These are phyloP conservation scores for Melolontha melolontha DNA, from an alignment of 2,888 invertebrate species.

Conservation along the genomic window DNA sequence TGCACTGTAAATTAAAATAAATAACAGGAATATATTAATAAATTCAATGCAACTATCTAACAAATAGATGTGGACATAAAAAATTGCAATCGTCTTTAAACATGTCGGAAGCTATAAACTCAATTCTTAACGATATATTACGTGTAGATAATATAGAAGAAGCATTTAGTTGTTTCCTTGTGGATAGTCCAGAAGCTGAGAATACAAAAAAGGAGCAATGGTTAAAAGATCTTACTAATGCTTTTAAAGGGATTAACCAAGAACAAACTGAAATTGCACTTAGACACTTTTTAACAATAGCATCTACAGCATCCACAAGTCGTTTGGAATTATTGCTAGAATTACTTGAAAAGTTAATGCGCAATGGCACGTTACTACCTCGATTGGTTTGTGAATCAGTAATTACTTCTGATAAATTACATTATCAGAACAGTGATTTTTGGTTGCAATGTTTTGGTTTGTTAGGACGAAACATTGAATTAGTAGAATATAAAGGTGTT, in stretches of 20 bases:
- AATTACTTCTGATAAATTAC: slow-evolving; percentile 84
- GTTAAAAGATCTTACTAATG: slow-evolving; percentile 76
- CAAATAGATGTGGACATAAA: too few relatives aligned
- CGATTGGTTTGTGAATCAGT: slow-evolving; percentile 90
- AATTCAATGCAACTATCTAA: too few relatives aligned
- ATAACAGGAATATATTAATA: too few relatives aligned
- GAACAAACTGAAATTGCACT: slow-evolving; percentile 83
- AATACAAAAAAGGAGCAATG: slow-evolving; percentile 75
- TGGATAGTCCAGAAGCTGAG: slow-evolving; percentile 80
- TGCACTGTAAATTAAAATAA: too few relatives aligned
- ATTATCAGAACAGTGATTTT: slow-evolving; percentile 83
- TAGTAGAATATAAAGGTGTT: slow-evolving; percentile 96
- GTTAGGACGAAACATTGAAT: slow-evolving; percentile 86
- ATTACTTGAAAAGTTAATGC: slow-evolving; percentile 81
- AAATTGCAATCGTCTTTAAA: slow-evolving; percentile 44
- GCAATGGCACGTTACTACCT: slow-evolving; percentile 79
- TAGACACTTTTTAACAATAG: slow-evolving; percentile 79
- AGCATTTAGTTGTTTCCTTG: slow-evolving; percentile 89
- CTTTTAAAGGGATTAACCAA: slow-evolving; percentile 74
- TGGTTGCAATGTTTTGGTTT: slow-evolving; percentile 92
- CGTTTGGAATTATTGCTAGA: slow-evolving; percentile 81
- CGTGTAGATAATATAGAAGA: slow-evolving; percentile 88
- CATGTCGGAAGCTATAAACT: slow-evolving; percentile 74
- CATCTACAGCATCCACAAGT: slow-evolving; percentile 79
- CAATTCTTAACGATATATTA: slow-evolving; percentile 73